Conservation (phyloP, 2,797 vertebrate species). For the Aeoliscus strigatus region DNA sequence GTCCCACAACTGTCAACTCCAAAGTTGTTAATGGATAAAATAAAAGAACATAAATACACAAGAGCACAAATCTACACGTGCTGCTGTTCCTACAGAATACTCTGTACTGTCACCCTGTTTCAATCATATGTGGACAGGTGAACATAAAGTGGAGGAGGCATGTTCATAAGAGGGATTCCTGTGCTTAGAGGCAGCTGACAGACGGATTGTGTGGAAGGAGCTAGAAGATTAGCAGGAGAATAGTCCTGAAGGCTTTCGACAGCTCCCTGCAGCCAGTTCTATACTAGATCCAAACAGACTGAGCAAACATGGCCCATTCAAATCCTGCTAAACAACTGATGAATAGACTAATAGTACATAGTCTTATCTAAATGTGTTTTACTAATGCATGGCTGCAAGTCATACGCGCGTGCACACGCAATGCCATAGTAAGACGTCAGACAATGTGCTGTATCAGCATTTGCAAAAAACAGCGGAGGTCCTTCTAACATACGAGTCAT, state of each 20-base stretch:
- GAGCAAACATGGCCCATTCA: constrained; percentile 19
- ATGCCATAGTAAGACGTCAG: constrained; percentile 22
- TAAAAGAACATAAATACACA: no score
- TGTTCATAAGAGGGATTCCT: constrained; percentile 6
- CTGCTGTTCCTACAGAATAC: no score
- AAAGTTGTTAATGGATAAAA: no score
- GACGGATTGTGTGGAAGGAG: not conserved
- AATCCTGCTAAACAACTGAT: constrained; percentile 40
- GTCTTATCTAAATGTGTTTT: constrained; percentile 31
- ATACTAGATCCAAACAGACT: constrained; percentile 7
- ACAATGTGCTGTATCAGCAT: constrained; percentile 61
- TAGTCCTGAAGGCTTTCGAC: not conserved
- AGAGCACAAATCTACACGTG: no score
- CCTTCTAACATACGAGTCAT: constrained; percentile 10
- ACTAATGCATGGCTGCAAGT: constrained; percentile 34
- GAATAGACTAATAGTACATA: constrained; percentile 19
- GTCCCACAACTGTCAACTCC: no score
- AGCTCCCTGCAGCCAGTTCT: constrained; percentile 16
- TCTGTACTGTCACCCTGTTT: no score
- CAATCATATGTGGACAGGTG: constrained; percentile 7
- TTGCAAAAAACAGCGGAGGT: constrained; percentile 11
- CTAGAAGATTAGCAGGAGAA: not conserved
- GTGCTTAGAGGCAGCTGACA: constrained; percentile 4
- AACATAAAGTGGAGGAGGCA: constrained; percentile 4
- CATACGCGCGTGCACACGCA: constrained; percentile 7